phyloP scores from a whole-genome alignment of 2,888 invertebrate genomes.

The Beris morrisii region DNA sequence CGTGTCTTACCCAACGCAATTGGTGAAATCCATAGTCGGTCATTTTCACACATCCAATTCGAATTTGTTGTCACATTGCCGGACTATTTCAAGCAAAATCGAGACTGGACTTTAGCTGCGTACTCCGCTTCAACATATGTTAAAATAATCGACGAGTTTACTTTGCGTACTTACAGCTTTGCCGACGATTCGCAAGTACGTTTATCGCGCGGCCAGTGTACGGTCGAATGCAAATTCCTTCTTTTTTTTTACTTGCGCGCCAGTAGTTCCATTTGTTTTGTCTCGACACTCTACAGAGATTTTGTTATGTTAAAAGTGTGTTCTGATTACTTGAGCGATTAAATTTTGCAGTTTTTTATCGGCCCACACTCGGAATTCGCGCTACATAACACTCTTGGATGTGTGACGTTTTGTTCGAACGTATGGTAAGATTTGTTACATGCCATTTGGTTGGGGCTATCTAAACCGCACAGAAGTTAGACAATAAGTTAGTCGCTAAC shows the following conservation, averaged over 20 bases:
- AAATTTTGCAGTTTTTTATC: conserved; percentile 6
- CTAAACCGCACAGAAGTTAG: no score
- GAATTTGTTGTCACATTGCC: conserved; percentile 18
- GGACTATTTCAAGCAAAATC: not conserved
- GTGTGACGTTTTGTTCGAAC: no score
- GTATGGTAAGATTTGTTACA: no score
- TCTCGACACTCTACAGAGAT: conserved; percentile 29
- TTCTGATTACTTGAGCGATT: conserved; percentile 25
- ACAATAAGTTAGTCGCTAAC: no score
- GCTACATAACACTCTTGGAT: no score
- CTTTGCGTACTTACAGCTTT: no score
- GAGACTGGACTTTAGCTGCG: not conserved
- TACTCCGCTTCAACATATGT: not conserved
- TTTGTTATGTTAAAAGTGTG: conserved; percentile 32
- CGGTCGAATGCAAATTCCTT: conserved; percentile 28
- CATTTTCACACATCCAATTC: conserved; percentile 15
- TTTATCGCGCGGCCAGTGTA: conserved; percentile 9
- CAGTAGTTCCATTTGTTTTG: conserved; percentile 29
- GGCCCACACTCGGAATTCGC: conserved; percentile 13
- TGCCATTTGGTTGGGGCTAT: no score
- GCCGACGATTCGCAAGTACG: no score
- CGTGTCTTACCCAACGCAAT: no score
- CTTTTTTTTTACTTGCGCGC: conserved; percentile 1
- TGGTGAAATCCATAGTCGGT: conserved; percentile 9
- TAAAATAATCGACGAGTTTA: no score